phyloP scores from a whole-genome alignment of 2,797 vertebrate species.

The Steatocranus sp. region DNA sequence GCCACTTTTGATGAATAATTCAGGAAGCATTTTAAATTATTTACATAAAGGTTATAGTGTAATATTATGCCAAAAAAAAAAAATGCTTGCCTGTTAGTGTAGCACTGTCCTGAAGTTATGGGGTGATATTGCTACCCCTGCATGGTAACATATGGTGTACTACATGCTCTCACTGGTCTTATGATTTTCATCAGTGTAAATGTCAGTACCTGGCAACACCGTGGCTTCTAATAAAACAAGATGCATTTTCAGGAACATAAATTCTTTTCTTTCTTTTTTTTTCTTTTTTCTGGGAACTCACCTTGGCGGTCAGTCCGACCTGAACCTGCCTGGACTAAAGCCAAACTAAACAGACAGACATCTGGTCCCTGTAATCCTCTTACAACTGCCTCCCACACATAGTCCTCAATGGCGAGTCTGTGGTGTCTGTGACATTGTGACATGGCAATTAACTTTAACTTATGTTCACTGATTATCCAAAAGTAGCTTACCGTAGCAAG shows the following conservation, averaged over 20 bases:
- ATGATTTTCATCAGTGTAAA: conserved; percentile 22
- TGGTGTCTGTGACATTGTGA: conserved; percentile 67
- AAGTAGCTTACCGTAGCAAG: conserved; percentile 64
- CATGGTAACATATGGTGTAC: conserved; percentile 10
- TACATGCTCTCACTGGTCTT: conserved; percentile 27
- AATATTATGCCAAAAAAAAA: conserved; percentile 56
- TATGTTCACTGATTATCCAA: conserved; percentile 66
- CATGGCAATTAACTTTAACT: conserved; percentile 71
- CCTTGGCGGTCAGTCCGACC: neutral
- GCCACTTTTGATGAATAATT: conserved; percentile 68
- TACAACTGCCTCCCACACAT: conserved; percentile 40
- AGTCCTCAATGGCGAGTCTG: conserved; percentile 42
- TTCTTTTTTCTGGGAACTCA: neutral
- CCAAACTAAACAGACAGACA: conserved; percentile 66
- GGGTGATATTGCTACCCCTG: conserved; percentile 1
- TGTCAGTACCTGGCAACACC: conserved; percentile 6
- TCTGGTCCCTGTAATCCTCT: conserved; percentile 69
- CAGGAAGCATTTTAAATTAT: conserved; percentile 65
- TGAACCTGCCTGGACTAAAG: conserved; percentile 44
- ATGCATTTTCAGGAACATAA: conserved; percentile 4
- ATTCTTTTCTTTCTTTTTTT: neutral
- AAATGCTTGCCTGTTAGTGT: conserved; percentile 28
- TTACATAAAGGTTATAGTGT: conserved; percentile 66
- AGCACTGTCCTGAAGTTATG: conserved; percentile 43
- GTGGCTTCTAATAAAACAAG: neutral